Evolutionary conservation across 2,888 invertebrate species (phyloP), one percentile per base, ranked within the genome.

Genomic region (Tetheella fluctuosa): DNA sequence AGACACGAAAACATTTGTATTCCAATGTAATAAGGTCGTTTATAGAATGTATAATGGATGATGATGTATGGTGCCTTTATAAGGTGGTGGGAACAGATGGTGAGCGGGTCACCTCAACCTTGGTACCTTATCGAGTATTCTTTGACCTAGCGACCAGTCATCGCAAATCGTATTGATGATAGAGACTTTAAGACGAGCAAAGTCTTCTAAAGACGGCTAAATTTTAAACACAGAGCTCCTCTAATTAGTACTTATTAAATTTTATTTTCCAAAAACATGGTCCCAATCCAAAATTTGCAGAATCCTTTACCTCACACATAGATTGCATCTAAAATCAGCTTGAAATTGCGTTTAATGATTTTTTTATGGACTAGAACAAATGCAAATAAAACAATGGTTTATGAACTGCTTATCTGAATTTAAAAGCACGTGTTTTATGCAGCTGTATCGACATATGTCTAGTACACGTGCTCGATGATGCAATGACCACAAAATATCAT

Each of bases 21-120:
- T 42, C 52, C 53, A 48, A 53, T 15, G 58, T 52, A 61, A 34
- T 75, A 69, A 65, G 70, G 69, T 68, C 57, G 69, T 57, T 55
- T 63, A 65, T 70, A 57, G 63, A 52, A 56, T 62, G 54, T 64
- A 53, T 54, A 67, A 68, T 68, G 71, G 71, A 64, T n/a, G n/a
- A 39, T 68, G 68, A 67, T 67, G 68, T 56, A 65, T 63, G 69
- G 63, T 67, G 59, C 54, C 73, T 77, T 64, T 76, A 72, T 77
- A 77, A 34, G 34, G 34, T 67, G 74, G 77, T 74, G 65, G 71
- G 70, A 79, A 81, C 90, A 90, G 84, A 88, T 88, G 90, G 86
- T 67, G 69, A 69, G 72, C 65, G 28, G 85, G 70, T 83, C 60
- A 71, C 90, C 90, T 86, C 85, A 85, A 84, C 89, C 89, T 85